phyloP scores from a whole-genome alignment of 2,888 invertebrate species.

The Chironomus tentans region DNA sequence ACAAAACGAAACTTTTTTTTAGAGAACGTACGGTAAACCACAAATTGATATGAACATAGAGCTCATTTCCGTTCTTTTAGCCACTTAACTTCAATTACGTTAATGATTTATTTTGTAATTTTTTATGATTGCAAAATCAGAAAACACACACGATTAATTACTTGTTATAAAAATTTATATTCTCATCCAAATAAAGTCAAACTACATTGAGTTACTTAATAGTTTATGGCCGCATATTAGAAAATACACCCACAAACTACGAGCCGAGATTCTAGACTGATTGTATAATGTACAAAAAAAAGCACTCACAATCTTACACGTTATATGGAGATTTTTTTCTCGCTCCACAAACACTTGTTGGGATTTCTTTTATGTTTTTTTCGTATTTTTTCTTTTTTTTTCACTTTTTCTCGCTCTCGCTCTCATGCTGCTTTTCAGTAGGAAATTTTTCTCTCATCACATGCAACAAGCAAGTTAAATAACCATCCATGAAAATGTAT shows the following conservation, averaged over 20 bases:
- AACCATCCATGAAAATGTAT: too few species aligned
- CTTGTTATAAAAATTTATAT: neutral
- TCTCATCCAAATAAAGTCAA: neutral
- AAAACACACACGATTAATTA: neutral
- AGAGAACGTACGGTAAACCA: neutral
- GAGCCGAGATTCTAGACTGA: constrained; percentile 17
- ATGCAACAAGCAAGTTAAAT: neutral
- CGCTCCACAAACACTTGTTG: constrained; percentile 12
- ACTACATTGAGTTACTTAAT: neutral
- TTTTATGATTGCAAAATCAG: neutral
- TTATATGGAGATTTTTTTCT: constrained; percentile 4
- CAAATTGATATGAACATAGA: too few species aligned
- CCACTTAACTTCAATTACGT: neutral
- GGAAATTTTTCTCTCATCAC: neutral
- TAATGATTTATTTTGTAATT: neutral
- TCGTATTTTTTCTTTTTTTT: neutral
- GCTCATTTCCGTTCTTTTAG: neutral
- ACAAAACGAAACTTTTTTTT: neutral
- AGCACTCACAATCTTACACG: neutral
- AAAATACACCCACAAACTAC: constrained; percentile 19
- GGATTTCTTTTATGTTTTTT: neutral
- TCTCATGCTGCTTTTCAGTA: neutral
- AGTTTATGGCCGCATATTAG: neutral
- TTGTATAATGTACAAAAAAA: neutral
- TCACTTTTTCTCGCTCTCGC: neutral